Percentiles rank a stretch among this genome's conserved stretches.
phyloP scores from a whole-genome alignment of 1,140 invertebrate species.

The Tribolium castaneum region DNA sequence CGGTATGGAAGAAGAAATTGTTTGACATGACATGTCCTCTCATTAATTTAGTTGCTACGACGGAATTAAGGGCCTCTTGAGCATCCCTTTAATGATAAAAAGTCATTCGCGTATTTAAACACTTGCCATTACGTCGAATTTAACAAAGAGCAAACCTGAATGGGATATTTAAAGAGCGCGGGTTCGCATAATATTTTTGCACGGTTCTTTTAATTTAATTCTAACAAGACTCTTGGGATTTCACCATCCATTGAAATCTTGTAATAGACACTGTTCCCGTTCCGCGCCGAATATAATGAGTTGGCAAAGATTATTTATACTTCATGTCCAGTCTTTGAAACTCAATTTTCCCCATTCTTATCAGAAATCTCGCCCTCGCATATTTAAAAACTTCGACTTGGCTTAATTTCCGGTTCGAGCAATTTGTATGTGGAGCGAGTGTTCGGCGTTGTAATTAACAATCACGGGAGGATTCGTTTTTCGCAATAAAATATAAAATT shows the following conservation, averaged over 20 bases:
- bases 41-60: background rate
- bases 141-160: slow-evolving; percentile 29
- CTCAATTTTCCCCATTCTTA: background rate
- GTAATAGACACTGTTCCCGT: slow-evolving; percentile 18
- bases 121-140: slow-evolving; percentile 3
- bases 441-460: slow-evolving; percentile 14
- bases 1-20: background rate
- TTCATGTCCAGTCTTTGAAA: background rate
- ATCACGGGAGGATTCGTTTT: slow-evolving; percentile 1
- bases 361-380: background rate
- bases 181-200: slow-evolving; percentile 17
- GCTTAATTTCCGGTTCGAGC: slow-evolving; percentile 9
- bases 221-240: slow-evolving; percentile 28
- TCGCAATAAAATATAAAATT: slow-evolving; percentile 3
- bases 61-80: slow-evolving; percentile 2
- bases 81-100: slow-evolving; percentile 15
- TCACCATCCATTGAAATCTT: background rate
- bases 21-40: background rate
- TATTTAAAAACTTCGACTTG: background rate
- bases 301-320: slow-evolving; percentile 6
- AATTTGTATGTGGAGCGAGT: slow-evolving; percentile 14
- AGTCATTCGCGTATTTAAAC: slow-evolving; percentile 4
- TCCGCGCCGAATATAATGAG: slow-evolving; percentile 4
- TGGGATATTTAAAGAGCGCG: slow-evolving; percentile 7
- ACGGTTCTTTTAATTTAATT: slow-evolving; percentile 27